Evolutionary conservation across 2,113 vertebrate genomes (phyloP).

Genomic region (Opisthocomus hoazin): DNA sequence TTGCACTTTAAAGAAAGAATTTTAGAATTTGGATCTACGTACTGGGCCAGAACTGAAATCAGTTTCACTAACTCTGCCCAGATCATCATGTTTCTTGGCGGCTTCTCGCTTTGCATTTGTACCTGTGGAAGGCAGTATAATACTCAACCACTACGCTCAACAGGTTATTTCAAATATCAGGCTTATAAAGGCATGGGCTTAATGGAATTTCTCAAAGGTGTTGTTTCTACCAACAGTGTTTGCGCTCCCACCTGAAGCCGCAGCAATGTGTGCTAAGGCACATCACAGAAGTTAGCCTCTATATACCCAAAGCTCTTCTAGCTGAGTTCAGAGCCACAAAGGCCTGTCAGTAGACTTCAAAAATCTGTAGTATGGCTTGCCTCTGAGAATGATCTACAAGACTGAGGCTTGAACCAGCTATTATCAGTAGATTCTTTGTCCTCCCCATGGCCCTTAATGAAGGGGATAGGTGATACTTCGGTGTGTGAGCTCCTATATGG

Average conservation of each 20-base stretch:
- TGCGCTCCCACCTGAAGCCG: accelerated
- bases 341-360: neutral
- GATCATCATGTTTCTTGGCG: neutral
- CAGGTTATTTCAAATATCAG: neutral
- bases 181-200: accelerated
- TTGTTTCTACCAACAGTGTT: neutral
- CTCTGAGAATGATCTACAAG: neutral
- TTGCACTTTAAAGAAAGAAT: neutral
- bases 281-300: accelerated
- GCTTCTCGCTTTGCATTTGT: accelerated
- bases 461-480: neutral
- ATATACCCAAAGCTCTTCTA: neutral
- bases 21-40: neutral
- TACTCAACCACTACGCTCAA: neutral
- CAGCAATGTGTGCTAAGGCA: no score
- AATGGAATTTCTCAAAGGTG: neutral
- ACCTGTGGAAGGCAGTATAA: neutral
- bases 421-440: neutral
- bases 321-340: neutral
- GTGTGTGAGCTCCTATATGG: neutral
- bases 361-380: neutral
- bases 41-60: neutral
- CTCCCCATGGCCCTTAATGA: neutral
- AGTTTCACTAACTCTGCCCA: neutral
- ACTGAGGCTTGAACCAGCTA: neutral